phyloP scores from a whole-genome alignment of 2,888 invertebrate species.

The Myathropa florea region DNA sequence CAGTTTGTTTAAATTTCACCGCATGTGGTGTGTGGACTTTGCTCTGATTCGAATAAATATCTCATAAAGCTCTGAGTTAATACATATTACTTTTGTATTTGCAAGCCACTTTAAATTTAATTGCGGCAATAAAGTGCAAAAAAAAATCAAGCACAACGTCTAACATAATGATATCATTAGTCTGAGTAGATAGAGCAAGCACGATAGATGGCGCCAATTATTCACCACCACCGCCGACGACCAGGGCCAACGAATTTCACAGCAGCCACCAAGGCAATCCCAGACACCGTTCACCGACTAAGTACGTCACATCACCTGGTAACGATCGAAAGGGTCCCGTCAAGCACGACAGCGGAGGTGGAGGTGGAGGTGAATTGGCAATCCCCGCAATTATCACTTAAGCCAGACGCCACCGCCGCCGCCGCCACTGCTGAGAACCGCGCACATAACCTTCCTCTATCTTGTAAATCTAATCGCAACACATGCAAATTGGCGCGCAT shows the following conservation, averaged over 20 bases:
- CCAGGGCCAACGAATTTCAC: too few species aligned
- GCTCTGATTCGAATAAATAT: neutral
- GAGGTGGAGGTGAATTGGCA: constrained; percentile 10
- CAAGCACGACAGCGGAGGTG: too few species aligned
- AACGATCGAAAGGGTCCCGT: constrained; percentile 26
- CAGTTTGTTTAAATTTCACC: neutral
- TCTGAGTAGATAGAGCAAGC: neutral
- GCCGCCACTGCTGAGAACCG: neutral
- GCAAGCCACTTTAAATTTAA: constrained; percentile 2
- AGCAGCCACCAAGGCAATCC: neutral
- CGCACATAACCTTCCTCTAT: constrained; percentile 10
- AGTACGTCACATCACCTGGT: neutral
- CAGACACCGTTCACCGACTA: neutral
- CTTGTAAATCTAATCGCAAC: constrained; percentile 5
- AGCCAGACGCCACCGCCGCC: neutral
- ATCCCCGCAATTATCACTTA: constrained; percentile 24
- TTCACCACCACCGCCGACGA: neutral
- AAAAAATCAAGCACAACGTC: neutral
- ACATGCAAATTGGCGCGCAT: neutral
- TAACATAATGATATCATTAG: neutral
- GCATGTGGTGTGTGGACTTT: neutral
- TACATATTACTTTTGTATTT: too few species aligned
- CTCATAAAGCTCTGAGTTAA: neutral
- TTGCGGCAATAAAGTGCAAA: neutral
- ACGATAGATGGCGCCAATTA: constrained; percentile 42